These are phyloP conservation scores for Myzus persicae DNA, from an alignment of 1,140 invertebrate genomes.

Conservation along the genomic window DNA sequence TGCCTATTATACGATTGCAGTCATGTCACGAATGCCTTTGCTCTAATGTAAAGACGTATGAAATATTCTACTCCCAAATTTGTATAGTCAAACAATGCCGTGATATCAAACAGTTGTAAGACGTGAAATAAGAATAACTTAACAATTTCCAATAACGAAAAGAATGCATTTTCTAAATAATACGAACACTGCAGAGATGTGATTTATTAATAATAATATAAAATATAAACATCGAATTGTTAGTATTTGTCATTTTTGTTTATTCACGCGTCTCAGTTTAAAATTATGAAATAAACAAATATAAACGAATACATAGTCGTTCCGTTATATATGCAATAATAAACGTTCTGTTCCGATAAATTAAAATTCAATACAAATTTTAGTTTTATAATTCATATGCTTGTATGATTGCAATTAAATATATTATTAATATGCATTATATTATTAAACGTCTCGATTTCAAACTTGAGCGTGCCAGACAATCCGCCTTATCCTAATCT, in stretches of 20 bases:
- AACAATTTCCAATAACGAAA: neutral
- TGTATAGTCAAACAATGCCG: neutral
- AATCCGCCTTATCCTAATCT: too few species aligned
- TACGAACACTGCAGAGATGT: neutral
- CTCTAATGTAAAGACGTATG: neutral
- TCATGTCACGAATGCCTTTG: neutral
- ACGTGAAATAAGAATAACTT: neutral
- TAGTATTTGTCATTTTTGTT: neutral
- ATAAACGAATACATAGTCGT: neutral
- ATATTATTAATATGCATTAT: neutral
- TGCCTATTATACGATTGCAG: too few species aligned
- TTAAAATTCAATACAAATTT: neutral
- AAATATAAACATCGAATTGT: neutral
- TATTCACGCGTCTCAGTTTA: neutral
- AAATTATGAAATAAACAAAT: neutral
- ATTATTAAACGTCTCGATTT: neutral
- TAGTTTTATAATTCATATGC: neutral
- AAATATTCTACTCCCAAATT: neutral
- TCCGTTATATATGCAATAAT: neutral
- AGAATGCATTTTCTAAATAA: neutral
- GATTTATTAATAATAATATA: neutral
- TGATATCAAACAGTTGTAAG: neutral
- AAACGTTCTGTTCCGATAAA: neutral
- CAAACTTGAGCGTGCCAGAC: accelerated
- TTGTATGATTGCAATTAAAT: neutral